Base-by-base conservation (phyloP, 2,797 vertebrate species). In the Hephaestus fuliginosus region DNA sequence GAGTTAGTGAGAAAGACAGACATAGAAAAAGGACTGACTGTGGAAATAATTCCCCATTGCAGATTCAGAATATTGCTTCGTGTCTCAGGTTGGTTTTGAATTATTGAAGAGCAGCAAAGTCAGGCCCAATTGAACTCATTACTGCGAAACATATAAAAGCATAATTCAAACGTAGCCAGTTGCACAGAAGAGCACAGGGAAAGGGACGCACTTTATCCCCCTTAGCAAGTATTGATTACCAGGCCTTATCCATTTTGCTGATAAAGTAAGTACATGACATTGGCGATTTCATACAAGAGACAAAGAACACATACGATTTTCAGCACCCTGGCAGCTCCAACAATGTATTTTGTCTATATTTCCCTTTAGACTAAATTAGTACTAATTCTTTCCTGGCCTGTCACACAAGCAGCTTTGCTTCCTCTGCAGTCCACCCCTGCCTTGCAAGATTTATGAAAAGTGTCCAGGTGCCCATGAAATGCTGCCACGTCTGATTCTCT, bases 371-470 rank as follows among this genome's bases (percentile, higher is more conserved):
- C 57, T 57, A 63, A 87, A 86, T 81, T 41, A 75, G 39, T n/a
- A 53, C 36, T 48, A 61, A 41, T 84, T 55, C 64, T 67, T 75
- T 39, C 46, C 65, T 44, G 43, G 25, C 58, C 63, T 73, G 64
- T 70, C 76, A 73, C 74, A 57, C 63, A 56, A 36, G 9, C 4
- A 58, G 25, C 61, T 72, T 56, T 44, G 57, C 77, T 70, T 83
- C 82, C 66, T 20, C 76, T 66, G 78, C 70, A 73, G 57, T 73
- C 85, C 82, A 88, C 80, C 83, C 74, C 72, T 77, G 66, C 76
- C 74, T 71, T 82, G 82, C 69, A 88, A 90, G 83, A 94, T 93
- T 92, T 91, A 92, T 91, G 81, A 86, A 86, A 81, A 82, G 81
- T 74, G 73, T 88, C 91, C 84, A 79, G 84, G 85, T 86, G 81